Percentiles rank a stretch among this genome's conserved stretches.
Conservation (phyloP, 1,140 invertebrate genomes). For the Hirudo medicinalis region DNA sequence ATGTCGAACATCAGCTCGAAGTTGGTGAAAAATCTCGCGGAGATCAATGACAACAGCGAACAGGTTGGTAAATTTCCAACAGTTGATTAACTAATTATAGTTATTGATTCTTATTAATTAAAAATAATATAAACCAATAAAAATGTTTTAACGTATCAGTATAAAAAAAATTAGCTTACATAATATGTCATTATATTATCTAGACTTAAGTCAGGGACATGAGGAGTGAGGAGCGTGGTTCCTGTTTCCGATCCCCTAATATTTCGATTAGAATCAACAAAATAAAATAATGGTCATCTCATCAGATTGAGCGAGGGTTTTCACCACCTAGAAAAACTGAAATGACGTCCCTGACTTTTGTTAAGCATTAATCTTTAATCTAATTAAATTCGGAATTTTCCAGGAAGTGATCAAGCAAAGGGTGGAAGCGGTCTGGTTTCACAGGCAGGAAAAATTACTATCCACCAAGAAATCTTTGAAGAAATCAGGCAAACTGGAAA, state of each 20-base stretch:
- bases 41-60: constrained; percentile 16
- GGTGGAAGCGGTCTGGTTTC: constrained; percentile 20
- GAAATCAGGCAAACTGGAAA: constrained; percentile 16
- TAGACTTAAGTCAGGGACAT: too few species aligned
- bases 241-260: too few species aligned
- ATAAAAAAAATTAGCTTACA: too few species aligned
- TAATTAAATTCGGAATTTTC: not conserved
- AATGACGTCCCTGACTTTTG: not conserved
- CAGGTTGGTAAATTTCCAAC: not conserved
- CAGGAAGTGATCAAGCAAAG: constrained; percentile 21
- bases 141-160: not conserved
- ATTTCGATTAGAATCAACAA: too few species aligned
- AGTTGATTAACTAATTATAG: not conserved
- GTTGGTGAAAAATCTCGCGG: constrained; percentile 5
- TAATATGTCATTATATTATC: too few species aligned
- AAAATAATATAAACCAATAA: not conserved
- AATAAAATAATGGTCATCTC: too few species aligned
- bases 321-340: not conserved
- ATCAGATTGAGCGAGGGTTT: too few species aligned
- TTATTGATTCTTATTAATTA: not conserved
- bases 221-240: too few species aligned
- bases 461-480: constrained; percentile 7
- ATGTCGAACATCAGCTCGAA: constrained; percentile 23
- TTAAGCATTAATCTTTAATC: not conserved
- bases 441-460: constrained; percentile 19